Evolutionary conservation across 2,113 vertebrate species (phyloP).

Genomic region (Daboia siamensis): DNA sequence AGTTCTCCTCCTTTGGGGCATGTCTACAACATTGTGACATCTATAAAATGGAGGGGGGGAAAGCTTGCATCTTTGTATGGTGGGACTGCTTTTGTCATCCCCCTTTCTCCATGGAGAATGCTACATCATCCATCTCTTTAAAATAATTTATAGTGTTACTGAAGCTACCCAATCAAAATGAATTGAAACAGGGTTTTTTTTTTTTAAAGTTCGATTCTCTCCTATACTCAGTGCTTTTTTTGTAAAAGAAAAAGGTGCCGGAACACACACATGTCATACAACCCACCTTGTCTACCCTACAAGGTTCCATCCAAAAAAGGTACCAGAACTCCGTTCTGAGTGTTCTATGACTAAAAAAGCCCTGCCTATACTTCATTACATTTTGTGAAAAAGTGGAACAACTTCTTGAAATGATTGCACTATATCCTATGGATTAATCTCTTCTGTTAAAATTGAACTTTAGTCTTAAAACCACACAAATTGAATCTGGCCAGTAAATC

Average conservation of each 20-base stretch:
- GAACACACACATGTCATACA: too few relatives aligned
- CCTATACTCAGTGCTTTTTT: background rate
- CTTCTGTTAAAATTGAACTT: background rate
- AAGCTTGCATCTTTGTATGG: background rate
- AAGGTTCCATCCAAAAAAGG: too few relatives aligned
- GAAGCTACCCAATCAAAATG: background rate
- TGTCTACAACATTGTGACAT: background rate
- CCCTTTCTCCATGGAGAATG: background rate
- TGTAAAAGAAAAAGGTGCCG: too few relatives aligned
- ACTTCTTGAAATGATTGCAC: background rate
- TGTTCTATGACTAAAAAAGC: too few relatives aligned
- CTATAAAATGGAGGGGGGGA: background rate
- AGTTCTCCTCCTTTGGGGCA: background rate
- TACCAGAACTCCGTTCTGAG: too few relatives aligned
- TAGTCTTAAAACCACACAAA: background rate
- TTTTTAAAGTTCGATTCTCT: too few relatives aligned
- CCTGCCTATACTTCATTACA: background rate
- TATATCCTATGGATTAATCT: background rate
- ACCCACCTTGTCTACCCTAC: too few relatives aligned
- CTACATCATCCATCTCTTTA: background rate
- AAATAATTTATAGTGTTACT: background rate
- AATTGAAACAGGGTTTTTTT: background rate
- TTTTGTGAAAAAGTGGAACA: background rate
- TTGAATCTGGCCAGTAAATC: background rate
- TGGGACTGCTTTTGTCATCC: background rate